Base-by-base conservation (phyloP, 30 jellyfish, hydroid and myxozoan genomes). In the Chrysaora quinquecirrha region DNA sequence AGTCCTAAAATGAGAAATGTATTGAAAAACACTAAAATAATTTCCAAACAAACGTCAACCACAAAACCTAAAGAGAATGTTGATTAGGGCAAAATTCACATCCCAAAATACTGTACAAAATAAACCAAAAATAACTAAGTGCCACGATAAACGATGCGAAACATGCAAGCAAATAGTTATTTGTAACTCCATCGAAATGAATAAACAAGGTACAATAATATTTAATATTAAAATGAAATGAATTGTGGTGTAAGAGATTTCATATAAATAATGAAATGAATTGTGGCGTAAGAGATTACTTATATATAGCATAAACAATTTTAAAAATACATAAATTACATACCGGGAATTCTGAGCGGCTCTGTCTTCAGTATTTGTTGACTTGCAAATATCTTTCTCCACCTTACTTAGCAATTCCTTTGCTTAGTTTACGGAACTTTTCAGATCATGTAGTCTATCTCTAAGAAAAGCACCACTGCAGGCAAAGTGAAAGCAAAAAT, bases 31-130 rank as follows among this genome's bases (percentile, higher is more conserved):
- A 68, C 34, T 28, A 68, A 68, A 34, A 11, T 46, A 35, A 73
- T n/a, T 47, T 31, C 71, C 71, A 10, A 73, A 71, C 84, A 73
- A 49, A 30, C 84, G 84, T 12, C 72, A 73, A 48, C 72, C 84
- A 73, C 25, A 23, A 73, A 73, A 73, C 71, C 38, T 38, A 29
- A 73, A 73, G 24, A 71, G 72, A 48, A 38, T 73, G 29, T 64
- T 73, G 12, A 73, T 71, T 23, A 46, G 52, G 48, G 84, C 84
- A 9, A 73, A 38, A 19, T 73, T 73, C 69, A 30, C 58, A 9
- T 43, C 58, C 9, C 58, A 43, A 43, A 16, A 6, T 16, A 43
- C 58, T 16, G 58, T 43, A 9, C 12, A 43, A 9, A 16, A 43
- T 16, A 43, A 9, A 9, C 58, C 58, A n/a, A n/a, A n/a, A n/a